Evolutionary conservation across 2,888 invertebrate genomes (phyloP).

Genomic region (Trimorus sp.): DNA sequence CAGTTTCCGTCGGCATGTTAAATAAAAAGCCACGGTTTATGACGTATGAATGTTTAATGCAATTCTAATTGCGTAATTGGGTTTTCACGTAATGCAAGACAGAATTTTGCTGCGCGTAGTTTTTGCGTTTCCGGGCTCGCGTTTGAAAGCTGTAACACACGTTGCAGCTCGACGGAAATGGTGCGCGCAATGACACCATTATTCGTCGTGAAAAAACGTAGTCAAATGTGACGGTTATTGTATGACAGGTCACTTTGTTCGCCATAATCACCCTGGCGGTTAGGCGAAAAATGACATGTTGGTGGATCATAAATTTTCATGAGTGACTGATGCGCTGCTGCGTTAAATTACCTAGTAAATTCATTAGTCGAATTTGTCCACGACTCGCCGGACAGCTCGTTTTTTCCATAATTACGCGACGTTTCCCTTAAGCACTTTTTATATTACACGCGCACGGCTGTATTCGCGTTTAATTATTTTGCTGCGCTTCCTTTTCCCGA

Average conservation of each 20-base stretch:
- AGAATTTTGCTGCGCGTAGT: neutral
- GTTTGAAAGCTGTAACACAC: no score
- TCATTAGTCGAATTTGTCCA: conserved; percentile 61
- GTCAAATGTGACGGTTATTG: conserved; percentile 46
- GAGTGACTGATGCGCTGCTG: conserved; percentile 49
- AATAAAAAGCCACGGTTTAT: no score
- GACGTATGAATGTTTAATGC: no score
- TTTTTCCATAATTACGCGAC: conserved; percentile 59
- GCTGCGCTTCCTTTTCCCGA: conserved; percentile 5
- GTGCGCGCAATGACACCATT: neutral
- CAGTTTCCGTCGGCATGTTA: no score
- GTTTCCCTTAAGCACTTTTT: conserved; percentile 53
- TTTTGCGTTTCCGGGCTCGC: no score
- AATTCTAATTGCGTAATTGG: no score
- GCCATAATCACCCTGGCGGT: conserved; percentile 47
- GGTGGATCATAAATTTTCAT: conserved; percentile 55
- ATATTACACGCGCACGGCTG: conserved; percentile 12
- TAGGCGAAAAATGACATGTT: conserved; percentile 56
- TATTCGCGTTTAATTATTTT: conserved; percentile 32
- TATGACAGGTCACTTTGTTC: conserved; percentile 55
- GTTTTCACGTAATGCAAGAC: no score
- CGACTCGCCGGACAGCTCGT: conserved; percentile 44
- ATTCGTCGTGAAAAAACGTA: conserved; percentile 20
- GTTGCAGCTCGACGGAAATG: no score
- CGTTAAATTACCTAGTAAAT: conserved; percentile 57